These are phyloP conservation scores for Dendrophyllia cribrosa DNA, from an alignment of 64 coral and sea anemone species.

Conservation along the genomic window DNA sequence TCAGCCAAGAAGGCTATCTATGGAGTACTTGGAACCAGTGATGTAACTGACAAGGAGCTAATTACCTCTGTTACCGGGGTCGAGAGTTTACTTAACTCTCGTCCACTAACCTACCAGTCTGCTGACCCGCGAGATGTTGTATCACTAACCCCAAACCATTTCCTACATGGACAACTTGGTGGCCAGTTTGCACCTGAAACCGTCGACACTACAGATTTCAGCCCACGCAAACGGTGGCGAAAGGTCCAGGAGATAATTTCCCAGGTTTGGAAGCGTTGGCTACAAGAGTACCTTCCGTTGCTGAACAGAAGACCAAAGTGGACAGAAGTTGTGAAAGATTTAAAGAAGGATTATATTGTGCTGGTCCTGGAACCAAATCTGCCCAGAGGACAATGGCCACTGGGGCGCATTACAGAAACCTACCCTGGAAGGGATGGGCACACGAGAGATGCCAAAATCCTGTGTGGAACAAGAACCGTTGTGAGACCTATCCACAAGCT, in stretches of 20 bases:
- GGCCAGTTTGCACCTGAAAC: constrained; percentile 72
- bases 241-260: constrained; percentile 66
- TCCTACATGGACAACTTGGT: constrained; percentile 47
- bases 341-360: constrained; percentile 24
- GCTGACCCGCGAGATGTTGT: constrained; percentile 36
- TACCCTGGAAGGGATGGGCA: constrained; percentile 12
- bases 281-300: constrained; percentile 63
- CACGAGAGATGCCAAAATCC: constrained; percentile 16
- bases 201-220: constrained; percentile 52
- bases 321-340: neutral
- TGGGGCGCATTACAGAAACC: constrained; percentile 3
- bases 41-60: constrained; percentile 62
- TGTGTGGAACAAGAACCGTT: neutral
- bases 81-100: constrained; percentile 47
- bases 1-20: constrained; percentile 75
- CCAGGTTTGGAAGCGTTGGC: constrained; percentile 60
- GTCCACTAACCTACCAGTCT: constrained; percentile 61
- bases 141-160: constrained; percentile 57
- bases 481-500: constrained; percentile 30
- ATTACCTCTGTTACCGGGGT: constrained; percentile 12
- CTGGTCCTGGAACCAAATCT: neutral
- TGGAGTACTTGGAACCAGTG: constrained; percentile 16
- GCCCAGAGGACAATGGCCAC: constrained; percentile 16
- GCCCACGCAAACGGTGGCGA: constrained; percentile 54
- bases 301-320: constrained; percentile 64